Evolutionary conservation across 1,140 invertebrate genomes (phyloP), one percentile per base, ranked within the genome.

Genomic region (Bombus polaris): DNA sequence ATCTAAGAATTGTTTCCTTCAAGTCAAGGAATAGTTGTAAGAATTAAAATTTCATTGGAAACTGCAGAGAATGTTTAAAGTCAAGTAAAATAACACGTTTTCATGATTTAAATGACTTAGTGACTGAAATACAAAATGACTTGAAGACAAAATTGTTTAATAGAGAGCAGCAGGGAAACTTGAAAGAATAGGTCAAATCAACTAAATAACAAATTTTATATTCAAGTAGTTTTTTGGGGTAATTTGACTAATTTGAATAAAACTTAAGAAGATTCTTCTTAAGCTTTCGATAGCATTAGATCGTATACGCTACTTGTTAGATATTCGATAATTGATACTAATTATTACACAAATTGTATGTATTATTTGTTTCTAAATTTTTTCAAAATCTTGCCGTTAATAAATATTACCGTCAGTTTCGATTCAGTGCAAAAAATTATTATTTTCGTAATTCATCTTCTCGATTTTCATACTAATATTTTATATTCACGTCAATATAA

Each of bases 271-370:
- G 47, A n/a, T 59, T n/a, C 2, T 65, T 68, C 25, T 28, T n/a
- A 82, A 65, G 39, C 32, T 74, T 32, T 28, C 25, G 32, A 53
- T 32, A 22, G 42, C 13, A 57, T 4, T n/a, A 44, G 35, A 65
- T 47, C 53, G 25, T 5, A n/a, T 71, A 15, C n/a, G 13, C 22
- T 70, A 32, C 18, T 71, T 44, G 82, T 84, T 84, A 84, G 66
- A 68, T 25, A 47, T 28, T 59, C 32, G 32, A 32, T 32, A n/a
- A 42, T 44, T 42, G 13, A 25, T 76, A 18, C 8, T 28, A 37
- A 39, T 35, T 42, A 37, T 25, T 35, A 62, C 10, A 62, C 12
- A n/a, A 62, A 66, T 66, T 66, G 2, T 15, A 37, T 18, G 1
- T 15, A 79, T 66, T 66, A 62, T 44, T 39, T 32, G 1, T 18